These are phyloP conservation scores for Pissodes strobi DNA, from an alignment of 1,140 invertebrate species.

Conservation along the genomic window DNA sequence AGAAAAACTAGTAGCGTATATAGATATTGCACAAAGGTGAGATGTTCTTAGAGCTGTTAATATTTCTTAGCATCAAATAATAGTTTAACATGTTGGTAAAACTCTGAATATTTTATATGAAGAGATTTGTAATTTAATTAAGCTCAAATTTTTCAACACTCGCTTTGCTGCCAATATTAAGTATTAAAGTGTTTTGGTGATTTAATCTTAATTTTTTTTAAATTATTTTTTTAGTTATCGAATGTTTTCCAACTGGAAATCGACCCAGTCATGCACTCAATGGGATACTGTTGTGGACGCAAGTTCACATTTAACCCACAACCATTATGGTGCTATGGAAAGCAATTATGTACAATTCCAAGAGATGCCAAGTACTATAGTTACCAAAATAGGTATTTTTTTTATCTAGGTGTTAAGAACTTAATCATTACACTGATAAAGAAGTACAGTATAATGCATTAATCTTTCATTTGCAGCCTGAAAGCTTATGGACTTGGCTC, in stretches of 20 bases:
- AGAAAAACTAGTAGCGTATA: conserved; percentile 97
- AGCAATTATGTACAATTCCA: conserved; percentile 97
- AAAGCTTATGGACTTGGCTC: conserved; percentile 72
- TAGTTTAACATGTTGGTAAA: no score
- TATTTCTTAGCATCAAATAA: no score
- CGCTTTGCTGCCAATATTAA: no score
- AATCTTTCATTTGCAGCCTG: conserved; percentile 56
- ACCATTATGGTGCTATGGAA: conserved; percentile 98
- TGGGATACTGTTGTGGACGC: conserved; percentile 98
- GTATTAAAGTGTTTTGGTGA: no score
- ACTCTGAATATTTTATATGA: conserved; percentile 13
- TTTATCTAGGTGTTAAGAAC: conserved; percentile 87
- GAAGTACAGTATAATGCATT: background rate
- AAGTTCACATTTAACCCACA: conserved; percentile 99
- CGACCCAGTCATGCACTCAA: conserved; percentile 96
- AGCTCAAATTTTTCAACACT: no score
- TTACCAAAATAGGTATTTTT: conserved; percentile 90
- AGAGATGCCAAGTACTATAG: conserved; percentile 98
- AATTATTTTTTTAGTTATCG: conserved; percentile 70
- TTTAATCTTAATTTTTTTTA: no score
- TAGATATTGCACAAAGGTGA: conserved; percentile 96
- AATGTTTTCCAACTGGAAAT: conserved; percentile 98
- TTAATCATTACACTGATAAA: no score
- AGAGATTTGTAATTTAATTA: no score
- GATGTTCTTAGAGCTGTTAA: no score